Evolutionary conservation across 2,113 vertebrate genomes (phyloP).

Genomic region (Rhinopomastus cyanomelas): DNA sequence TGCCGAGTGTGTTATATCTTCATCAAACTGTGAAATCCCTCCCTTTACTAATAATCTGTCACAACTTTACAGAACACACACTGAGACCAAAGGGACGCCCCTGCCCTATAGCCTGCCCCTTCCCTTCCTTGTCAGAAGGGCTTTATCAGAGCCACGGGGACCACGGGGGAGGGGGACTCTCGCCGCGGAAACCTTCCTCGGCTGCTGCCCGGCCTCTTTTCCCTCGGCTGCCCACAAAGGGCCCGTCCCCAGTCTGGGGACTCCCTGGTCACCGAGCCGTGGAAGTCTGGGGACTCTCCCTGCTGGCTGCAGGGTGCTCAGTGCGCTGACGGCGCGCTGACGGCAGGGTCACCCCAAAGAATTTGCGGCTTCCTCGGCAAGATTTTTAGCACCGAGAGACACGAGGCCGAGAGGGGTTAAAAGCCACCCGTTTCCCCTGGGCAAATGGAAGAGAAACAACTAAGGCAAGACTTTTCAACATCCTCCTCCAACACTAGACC

Average conservation of each 20-base stretch:
- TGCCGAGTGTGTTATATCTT: constrained; percentile 53
- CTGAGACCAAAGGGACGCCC: constrained; percentile 57
- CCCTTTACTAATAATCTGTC: constrained; percentile 72
- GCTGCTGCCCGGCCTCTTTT: neutral
- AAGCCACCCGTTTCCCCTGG: neutral
- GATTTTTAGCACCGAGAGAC: neutral
- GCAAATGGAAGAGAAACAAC: neutral
- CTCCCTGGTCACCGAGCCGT: neutral
- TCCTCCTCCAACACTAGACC: neutral
- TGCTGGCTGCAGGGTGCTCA: accelerated
- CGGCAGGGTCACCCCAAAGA: neutral
- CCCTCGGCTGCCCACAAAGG: neutral
- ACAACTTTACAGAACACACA: constrained; percentile 67
- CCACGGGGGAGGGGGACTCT: neutral
- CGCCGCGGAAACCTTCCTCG: neutral
- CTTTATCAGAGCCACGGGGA: constrained; percentile 37
- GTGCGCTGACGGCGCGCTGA: neutral
- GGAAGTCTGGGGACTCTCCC: no score
- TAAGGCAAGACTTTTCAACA: neutral
- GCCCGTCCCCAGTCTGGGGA: neutral
- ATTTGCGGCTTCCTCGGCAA: neutral
- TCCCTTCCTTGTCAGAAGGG: constrained; percentile 58
- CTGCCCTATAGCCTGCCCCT: constrained; percentile 54
- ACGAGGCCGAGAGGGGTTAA: accelerated
- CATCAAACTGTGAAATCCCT: constrained; percentile 59